phyloP scores from a whole-genome alignment of 2,888 invertebrate genomes.

The Disparrhopalites patrizii region DNA sequence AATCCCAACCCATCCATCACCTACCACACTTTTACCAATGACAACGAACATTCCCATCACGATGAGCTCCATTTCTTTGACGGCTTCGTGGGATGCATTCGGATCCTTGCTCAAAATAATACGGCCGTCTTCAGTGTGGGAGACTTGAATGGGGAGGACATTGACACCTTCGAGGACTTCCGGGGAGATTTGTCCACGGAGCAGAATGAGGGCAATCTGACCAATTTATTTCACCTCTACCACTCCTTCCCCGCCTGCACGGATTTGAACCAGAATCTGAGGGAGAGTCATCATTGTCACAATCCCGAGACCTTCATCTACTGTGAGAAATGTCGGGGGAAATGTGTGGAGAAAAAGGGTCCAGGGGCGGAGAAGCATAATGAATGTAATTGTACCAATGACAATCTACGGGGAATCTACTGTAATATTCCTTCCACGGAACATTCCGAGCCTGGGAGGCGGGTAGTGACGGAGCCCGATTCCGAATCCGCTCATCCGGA shows the following conservation, averaged over 20 bases:
- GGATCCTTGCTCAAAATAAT: background rate
- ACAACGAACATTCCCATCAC: slow-evolving; percentile 17
- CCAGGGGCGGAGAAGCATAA: slow-evolving; percentile 22
- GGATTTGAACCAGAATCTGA: slow-evolving; percentile 33
- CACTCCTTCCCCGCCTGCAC: slow-evolving; percentile 32
- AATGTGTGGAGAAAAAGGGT: slow-evolving; percentile 29
- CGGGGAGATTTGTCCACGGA: background rate
- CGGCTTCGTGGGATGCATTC: slow-evolving; percentile 45
- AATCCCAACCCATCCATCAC: background rate
- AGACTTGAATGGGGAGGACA: background rate
- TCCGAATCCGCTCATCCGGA: background rate
- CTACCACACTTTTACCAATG: background rate
- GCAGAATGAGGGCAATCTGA: slow-evolving; percentile 15
- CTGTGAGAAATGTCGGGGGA: slow-evolving; percentile 36
- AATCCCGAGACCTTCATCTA: slow-evolving; percentile 37
- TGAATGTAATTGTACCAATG: slow-evolving; percentile 34
- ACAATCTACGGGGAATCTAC: background rate
- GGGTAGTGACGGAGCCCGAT: background rate
- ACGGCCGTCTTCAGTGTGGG: background rate
- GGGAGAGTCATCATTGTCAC: slow-evolving; percentile 34
- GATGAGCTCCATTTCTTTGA: slow-evolving; percentile 40
- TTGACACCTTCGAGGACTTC: slow-evolving; percentile 1
- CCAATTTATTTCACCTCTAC: slow-evolving; percentile 29
- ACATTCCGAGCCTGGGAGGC: slow-evolving; percentile 1
- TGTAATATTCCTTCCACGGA: slow-evolving; percentile 7